A percentile compares a stretch with the other conserved stretches of the same genome.
Evolutionary conservation across 2,113 vertebrate species (phyloP).

Genomic region (Thamnaconus septentrionalis): DNA sequence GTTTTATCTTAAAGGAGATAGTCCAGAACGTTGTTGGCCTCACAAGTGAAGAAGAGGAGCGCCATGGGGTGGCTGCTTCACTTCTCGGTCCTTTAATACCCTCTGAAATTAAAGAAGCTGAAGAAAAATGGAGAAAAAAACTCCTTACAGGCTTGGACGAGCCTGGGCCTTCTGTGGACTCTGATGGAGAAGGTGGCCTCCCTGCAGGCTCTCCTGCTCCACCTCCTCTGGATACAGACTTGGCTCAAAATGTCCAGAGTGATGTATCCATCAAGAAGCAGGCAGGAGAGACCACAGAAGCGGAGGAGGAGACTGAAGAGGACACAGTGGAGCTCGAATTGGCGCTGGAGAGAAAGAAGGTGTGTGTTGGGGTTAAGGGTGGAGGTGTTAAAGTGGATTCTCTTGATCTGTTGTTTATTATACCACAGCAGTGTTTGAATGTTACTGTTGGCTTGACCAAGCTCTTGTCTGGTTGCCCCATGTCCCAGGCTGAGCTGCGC

Average conservation of each 20-base stretch:
- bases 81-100: conserved; percentile 92
- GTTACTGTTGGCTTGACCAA: neutral
- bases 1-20: conserved; percentile 81
- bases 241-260: conserved; percentile 68
- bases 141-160: conserved; percentile 85
- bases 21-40: conserved; percentile 93
- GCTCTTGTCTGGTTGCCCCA: neutral
- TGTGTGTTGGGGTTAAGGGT: conserved; percentile 34
- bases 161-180: conserved; percentile 61
- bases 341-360: conserved; percentile 94
- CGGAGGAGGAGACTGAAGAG: conserved; percentile 87
- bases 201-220: conserved; percentile 34
- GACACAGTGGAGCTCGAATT: conserved; percentile 93
- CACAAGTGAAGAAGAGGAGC: conserved; percentile 90
- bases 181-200: conserved; percentile 70
- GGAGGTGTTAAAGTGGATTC: neutral
- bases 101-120: conserved; percentile 88
- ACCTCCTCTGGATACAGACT: conserved; percentile 59
- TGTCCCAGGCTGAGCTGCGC: conserved; percentile 88
- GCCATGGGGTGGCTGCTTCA: conserved; percentile 87
- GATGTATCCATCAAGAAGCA: conserved; percentile 82
- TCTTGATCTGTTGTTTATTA: neutral
- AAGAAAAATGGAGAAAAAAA: conserved; percentile 93
- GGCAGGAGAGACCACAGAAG: conserved; percentile 71
- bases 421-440: neutral